Evolutionary conservation across 2,797 vertebrate genomes (phyloP).

Genomic region (Botia almorhae): DNA sequence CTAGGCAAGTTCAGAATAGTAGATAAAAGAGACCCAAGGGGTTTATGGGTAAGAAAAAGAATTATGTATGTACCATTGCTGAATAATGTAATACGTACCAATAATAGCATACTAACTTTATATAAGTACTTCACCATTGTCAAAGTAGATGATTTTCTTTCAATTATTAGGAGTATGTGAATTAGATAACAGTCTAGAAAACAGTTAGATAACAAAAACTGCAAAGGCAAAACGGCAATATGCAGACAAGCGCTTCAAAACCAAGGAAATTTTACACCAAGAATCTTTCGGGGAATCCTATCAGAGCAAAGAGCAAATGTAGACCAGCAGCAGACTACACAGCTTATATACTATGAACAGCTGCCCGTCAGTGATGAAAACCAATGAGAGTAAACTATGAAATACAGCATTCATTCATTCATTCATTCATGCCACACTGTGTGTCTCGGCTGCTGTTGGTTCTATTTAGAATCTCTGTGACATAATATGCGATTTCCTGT

Average conservation of each 20-base stretch:
- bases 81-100: neutral
- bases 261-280: neutral
- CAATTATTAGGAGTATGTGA: neutral
- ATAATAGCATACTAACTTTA: neutral
- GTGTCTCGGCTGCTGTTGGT: slow-evolving; percentile 24
- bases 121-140: neutral
- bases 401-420: slow-evolving; percentile 2
- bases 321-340: neutral
- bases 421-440: neutral
- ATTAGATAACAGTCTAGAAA: neutral
- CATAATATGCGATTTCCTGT: slow-evolving; percentile 28
- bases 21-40: neutral
- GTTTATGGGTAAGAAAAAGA: neutral
- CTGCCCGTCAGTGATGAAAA: slow-evolving; percentile 20
- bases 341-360: neutral
- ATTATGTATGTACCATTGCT: neutral
- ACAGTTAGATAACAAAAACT: neutral
- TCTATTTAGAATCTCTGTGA: slow-evolving; percentile 24
- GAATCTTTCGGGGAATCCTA: neutral
- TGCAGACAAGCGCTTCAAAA: neutral
- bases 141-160: neutral
- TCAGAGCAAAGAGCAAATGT: neutral
- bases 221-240: slow-evolving; percentile 16
- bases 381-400: neutral
- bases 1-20: too few relatives aligned